Evolutionary conservation across 2,797 vertebrate species (phyloP).

Genomic region (Phrynocephalus vlangalii): DNA sequence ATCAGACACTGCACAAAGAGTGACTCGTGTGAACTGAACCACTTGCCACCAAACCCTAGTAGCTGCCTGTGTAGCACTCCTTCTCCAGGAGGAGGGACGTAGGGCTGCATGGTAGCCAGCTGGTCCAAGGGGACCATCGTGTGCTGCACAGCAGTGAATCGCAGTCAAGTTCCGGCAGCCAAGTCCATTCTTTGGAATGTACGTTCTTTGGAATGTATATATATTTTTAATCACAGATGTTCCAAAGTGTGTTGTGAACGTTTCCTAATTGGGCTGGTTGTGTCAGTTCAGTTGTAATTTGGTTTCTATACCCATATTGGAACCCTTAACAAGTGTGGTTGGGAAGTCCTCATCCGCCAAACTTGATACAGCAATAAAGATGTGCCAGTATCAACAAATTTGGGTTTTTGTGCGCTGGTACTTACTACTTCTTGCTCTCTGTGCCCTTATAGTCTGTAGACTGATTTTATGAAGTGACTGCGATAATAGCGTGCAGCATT

Average conservation of each 20-base stretch:
- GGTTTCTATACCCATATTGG: slow-evolving; percentile 36
- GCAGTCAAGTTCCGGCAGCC: slow-evolving; percentile 37
- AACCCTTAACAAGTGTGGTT: slow-evolving; percentile 51
- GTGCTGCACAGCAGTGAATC: slow-evolving; percentile 41
- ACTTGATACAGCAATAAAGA: slow-evolving; percentile 74
- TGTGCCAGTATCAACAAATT: slow-evolving; percentile 65
- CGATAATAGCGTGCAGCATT: slow-evolving; percentile 22
- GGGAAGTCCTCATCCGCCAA: slow-evolving; percentile 55
- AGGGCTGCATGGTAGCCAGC: slow-evolving; percentile 32
- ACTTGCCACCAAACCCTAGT: slow-evolving; percentile 44
- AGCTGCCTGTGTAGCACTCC: slow-evolving; percentile 68
- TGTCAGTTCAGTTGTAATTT: slow-evolving; percentile 56
- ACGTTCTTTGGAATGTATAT: slow-evolving; percentile 59
- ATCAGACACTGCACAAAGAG: slow-evolving; percentile 97
- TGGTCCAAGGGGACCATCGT: slow-evolving; percentile 58
- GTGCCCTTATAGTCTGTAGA: background rate
- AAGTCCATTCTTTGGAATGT: slow-evolving; percentile 38
- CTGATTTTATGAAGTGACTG: background rate
- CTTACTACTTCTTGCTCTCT: slow-evolving; percentile 45
- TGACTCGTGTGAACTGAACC: slow-evolving; percentile 78
- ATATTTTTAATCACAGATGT: slow-evolving; percentile 64
- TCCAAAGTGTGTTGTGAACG: slow-evolving; percentile 67
- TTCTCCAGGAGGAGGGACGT: slow-evolving; percentile 53
- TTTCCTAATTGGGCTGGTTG: slow-evolving; percentile 67
- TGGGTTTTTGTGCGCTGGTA: slow-evolving; percentile 42